These are phyloP conservation scores for Meghimatium bilineatum DNA, from an alignment of 2,888 invertebrate genomes.

Conservation along the genomic window DNA sequence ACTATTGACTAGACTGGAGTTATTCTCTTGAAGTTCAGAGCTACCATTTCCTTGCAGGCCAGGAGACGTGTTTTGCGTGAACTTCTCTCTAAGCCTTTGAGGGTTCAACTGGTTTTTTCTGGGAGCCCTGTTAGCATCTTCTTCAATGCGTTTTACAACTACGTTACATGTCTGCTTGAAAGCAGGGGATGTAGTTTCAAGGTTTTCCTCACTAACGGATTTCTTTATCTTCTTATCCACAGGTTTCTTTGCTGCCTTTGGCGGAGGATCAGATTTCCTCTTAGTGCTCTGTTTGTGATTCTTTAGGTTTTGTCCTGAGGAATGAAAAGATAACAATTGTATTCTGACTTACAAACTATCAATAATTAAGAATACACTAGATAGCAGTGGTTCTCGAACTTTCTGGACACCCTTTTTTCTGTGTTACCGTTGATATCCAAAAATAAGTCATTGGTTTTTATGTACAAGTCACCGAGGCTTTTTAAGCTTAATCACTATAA, in stretches of 20 bases:
- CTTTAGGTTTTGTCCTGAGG: constrained; percentile 27
- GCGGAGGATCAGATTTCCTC: constrained; percentile 33
- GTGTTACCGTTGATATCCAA: no score
- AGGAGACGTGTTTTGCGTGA: constrained; percentile 13
- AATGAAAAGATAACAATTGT: neutral
- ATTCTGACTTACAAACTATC: neutral
- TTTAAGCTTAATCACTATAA: no score
- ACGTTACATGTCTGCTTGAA: constrained; percentile 48
- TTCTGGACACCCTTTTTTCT: no score
- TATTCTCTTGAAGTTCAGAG: constrained; percentile 11
- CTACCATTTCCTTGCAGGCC: neutral
- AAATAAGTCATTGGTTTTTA: no score
- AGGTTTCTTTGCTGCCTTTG: constrained; percentile 33
- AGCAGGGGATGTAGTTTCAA: constrained; percentile 27
- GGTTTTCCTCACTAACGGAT: constrained; percentile 38
- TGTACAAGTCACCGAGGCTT: no score
- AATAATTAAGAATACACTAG: no score
- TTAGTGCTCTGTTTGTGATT: constrained; percentile 36
- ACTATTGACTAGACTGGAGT: neutral
- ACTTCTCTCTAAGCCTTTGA: constrained; percentile 38
- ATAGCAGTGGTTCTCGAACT: no score
- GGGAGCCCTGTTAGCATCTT: constrained; percentile 18
- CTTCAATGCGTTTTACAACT: constrained; percentile 45
- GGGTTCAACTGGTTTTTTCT: constrained; percentile 17
- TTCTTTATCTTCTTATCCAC: constrained; percentile 32